phyloP scores from a whole-genome alignment of 2,113 vertebrate species.

The Prinia subflava region DNA sequence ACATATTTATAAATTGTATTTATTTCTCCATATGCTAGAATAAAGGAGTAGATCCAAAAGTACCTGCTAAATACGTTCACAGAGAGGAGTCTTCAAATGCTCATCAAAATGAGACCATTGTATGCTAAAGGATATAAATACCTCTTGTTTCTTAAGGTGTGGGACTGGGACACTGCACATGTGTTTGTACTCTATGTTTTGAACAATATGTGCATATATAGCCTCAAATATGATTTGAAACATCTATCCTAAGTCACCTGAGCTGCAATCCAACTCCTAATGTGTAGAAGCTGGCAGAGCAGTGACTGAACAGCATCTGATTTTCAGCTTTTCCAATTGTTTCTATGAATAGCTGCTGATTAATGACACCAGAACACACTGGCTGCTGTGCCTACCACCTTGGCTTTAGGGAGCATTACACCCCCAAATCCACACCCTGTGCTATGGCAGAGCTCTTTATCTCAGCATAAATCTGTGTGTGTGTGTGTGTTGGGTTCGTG shows the following conservation, averaged over 20 bases:
- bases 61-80: not conserved
- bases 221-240: not conserved
- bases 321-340: not conserved
- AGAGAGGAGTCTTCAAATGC: not conserved
- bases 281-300: not conserved
- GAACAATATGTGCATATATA: not conserved
- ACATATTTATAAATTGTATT: constrained; percentile 34
- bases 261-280: not conserved
- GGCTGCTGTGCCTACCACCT: not conserved
- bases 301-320: not conserved
- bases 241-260: not conserved
- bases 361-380: not conserved
- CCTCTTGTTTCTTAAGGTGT: not conserved
- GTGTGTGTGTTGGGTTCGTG: not conserved
- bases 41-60: not conserved
- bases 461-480: not conserved
- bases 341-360: not conserved
- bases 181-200: not conserved
- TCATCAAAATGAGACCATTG: not conserved
- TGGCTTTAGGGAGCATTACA: not conserved
- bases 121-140: not conserved
- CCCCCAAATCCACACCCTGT: not conserved
- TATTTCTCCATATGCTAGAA: constrained; percentile 21
- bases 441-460: not conserved
- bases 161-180: not conserved